Base-by-base conservation (phyloP, 2,888 invertebrate species). In the Merodon equestris region DNA sequence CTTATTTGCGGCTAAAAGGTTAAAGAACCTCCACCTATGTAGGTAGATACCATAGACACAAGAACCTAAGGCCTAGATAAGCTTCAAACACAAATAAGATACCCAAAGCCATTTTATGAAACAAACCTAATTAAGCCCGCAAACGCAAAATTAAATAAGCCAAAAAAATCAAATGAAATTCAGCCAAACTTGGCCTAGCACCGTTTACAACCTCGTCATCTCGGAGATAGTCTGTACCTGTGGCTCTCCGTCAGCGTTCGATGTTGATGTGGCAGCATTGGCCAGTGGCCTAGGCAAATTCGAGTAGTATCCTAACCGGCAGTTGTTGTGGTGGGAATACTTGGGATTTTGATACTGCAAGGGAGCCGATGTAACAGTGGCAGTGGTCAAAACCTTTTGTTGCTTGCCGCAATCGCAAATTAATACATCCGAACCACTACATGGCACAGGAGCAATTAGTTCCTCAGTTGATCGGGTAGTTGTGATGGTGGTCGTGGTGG, bases 391-490 rank as follows among this genome's bases (percentile, higher is more conserved):
- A 0, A 86, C 85, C 58, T 86, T 86, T 50, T 86, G 86, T 50
- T 86, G 87, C 50, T 84, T 85, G 56, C 86, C 81, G 36, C 87
- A 87, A 68, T 87, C 87, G 38, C 87, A 87, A 14, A 64, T 82
- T 44, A 61, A 66, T 18, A 51, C 73, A 58, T 71, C 58, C 7
- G 58, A 79, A 13, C 79, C 74, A 40, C 63, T 61, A 83, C 90
- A 89, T 87, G 91, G 89, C 84, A 90, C 60, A 0, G 85, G 84
- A 1, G 86, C 83, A 53, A 94, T 91, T 15, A 96, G 90, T 85
- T 94, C 95, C 87, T 96, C 95, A 0, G 95, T 95, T 0, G 95
- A 95, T 86, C 96, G 95, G 1, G 94, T 95, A 0, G 94, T 88
- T n/a, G 88, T 88, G 13, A 82, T 83, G 0, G 88, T 88, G 0